These are phyloP conservation scores for Apis dorsata DNA, from an alignment of 1,140 invertebrate species.

Conservation along the genomic window DNA sequence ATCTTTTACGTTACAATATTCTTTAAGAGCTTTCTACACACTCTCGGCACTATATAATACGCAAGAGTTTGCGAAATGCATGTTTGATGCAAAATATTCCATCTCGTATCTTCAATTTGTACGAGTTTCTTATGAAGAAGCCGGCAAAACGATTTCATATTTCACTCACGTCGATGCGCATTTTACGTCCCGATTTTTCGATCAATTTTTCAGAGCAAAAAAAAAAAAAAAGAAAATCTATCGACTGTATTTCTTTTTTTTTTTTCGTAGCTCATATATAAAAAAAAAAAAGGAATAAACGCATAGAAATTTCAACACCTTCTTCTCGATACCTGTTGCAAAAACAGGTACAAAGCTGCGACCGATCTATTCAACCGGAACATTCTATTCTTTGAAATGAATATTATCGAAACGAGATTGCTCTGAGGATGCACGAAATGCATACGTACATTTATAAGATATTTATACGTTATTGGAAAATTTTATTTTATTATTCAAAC, in stretches of 20 bases:
- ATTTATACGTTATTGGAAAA: background rate
- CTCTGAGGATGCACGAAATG: background rate
- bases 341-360: background rate
- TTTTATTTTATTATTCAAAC: background rate
- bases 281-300: background rate
- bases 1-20: constrained; percentile 21
- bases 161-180: background rate
- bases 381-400: background rate
- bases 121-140: background rate
- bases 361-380: background rate
- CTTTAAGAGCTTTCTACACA: constrained; percentile 1
- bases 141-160: constrained; percentile 8
- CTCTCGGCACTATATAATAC: background rate
- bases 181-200: constrained; percentile 7
- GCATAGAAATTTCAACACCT: background rate
- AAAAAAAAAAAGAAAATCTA: background rate
- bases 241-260: background rate
- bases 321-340: background rate
- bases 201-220: background rate
- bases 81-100: constrained; percentile 8
- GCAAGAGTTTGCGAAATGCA: constrained; percentile 13
- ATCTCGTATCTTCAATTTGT: constrained; percentile 17
- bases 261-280: background rate
- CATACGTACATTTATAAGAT: background rate
- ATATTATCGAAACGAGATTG: background rate